Base-by-base conservation (phyloP, 35 echinoderm and acorn worm genomes). In the Heliocidaris tuberculata region DNA sequence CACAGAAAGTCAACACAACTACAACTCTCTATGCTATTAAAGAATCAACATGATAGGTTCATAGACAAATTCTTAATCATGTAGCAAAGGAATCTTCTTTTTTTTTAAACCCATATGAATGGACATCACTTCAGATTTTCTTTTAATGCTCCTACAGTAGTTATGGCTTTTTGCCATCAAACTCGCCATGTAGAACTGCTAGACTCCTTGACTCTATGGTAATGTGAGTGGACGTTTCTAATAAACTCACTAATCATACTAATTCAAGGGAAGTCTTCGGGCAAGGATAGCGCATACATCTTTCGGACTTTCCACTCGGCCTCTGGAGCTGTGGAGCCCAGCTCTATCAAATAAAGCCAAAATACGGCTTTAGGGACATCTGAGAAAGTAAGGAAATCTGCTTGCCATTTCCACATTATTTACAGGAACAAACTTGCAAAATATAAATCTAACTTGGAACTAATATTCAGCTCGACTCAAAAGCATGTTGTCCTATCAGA, bases 181-280 rank as follows among this genome's bases (percentile, higher is more conserved):
- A 78, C 27, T 78, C 7, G 52, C 27, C 27, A 29, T 78, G 65
- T 78, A 78, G 65, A 9, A 78, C 65, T 78, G 15, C 65, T 21
- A 78, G 65, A 78, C 65, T 78, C 65, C 65, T 27, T 27, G 65
- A 78, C 65, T 78, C 65, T 78, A 6, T 78, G 65, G 65, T 78
- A 78, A 78, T 78, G 65, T 78, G 19, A 78, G 65, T 78, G 65
- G 65, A 78, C 65, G 65, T 78, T 78, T 78, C 65, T 78, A 78
- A 78, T 78, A 78, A 78, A 78, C 65, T 24, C 65, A 78, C 65
- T 78, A 78, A 78, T 78, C 65, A 78, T n/a, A 78, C 65, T 78
- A 78, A 78, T 78, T 78, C 65, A 78, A 8, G 19, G 65, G 65
- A 78, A 78, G 65, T 78, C 65, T 78, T 78, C 21, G 65, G 65